Conservation (phyloP, 2,888 invertebrate species). For the Gortyna flavago region DNA sequence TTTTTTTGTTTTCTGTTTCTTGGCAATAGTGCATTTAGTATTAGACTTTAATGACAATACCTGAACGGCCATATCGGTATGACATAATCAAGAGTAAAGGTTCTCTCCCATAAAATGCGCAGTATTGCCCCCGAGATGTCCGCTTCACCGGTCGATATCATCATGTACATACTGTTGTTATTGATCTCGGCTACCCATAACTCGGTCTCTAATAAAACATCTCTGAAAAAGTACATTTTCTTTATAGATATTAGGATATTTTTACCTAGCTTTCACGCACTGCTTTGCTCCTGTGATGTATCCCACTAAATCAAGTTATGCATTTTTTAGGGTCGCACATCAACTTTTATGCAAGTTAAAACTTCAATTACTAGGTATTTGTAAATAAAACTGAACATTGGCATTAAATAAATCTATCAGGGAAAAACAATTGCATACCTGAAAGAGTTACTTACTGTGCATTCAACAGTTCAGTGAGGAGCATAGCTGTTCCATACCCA, state of each 20-base stretch:
- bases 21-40: not conserved
- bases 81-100: slow-evolving; percentile 75
- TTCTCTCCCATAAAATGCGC: slow-evolving; percentile 72
- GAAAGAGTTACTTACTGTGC: slow-evolving; percentile 74
- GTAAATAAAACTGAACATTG: not conserved
- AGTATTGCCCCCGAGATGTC: slow-evolving; percentile 78
- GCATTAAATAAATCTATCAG: not conserved
- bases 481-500: slow-evolving; percentile 72
- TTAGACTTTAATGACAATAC: slow-evolving; percentile 45
- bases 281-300: not conserved
- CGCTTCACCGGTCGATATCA: slow-evolving; percentile 72
- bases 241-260: not conserved
- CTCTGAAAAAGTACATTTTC: slow-evolving; percentile 67
- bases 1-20: not conserved
- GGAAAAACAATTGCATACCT: not conserved
- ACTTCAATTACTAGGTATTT: not conserved
- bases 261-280: not conserved
- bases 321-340: not conserved
- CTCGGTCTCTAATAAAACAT: slow-evolving; percentile 70
- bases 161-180: slow-evolving; percentile 80
- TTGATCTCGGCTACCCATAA: slow-evolving; percentile 74
- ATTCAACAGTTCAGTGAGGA: slow-evolving; percentile 77
- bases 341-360: not conserved
- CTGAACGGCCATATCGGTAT: slow-evolving; percentile 82
- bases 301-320: not conserved